Evolutionary conservation across 2,113 vertebrate species (phyloP), one percentile per base, ranked within the genome.

Genomic region (Corythornis cristatus): DNA sequence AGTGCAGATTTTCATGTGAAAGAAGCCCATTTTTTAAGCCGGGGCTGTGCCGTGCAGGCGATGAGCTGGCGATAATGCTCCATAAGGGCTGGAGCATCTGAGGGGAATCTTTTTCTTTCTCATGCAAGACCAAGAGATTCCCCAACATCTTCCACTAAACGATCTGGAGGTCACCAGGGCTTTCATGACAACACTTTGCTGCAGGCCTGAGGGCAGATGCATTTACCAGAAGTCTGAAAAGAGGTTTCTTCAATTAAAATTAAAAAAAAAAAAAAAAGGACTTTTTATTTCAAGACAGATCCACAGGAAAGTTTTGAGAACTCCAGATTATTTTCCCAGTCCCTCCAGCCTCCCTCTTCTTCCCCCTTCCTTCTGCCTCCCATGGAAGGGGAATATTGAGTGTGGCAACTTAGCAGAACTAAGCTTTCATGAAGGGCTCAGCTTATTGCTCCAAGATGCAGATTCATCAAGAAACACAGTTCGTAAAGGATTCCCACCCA

Each of bases 1-100:
- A 88, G 64, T n/a, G 53, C 46, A 9, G 76, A 86, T 88, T 94
- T 96, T 80, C 35, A 62, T 10, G 62, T 51, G 73, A 66, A 94
- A 68, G 16, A 51, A 66, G 62, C 40, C 16, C 26, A 16, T 77
- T 95, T 90, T 90, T 89, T 83, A 48, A 66, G 22, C 37, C 6
- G 28, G 33, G 28, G 25, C 5, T 70, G 28, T 25, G 40, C 60
- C 51, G 37, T 35, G 57, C 29, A 4, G 48, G 50, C 40, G 1
- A 11, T 17, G 65, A 68, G 73, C 66, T 48, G 33, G 35, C 3
- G 9, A 5, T 14, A 16, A 66, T 3, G 51, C 19, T 81, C 50
- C 45, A 28, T 7, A 8, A n/a, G 4, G n/a, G 33, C 46, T 11
- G 25, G 23, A 67, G 64, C 16, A 23, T 6, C n/a, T 3, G 0